Evolutionary conservation across 2,888 invertebrate genomes (phyloP).

Genomic region (Drosophila austrosaltans): DNA sequence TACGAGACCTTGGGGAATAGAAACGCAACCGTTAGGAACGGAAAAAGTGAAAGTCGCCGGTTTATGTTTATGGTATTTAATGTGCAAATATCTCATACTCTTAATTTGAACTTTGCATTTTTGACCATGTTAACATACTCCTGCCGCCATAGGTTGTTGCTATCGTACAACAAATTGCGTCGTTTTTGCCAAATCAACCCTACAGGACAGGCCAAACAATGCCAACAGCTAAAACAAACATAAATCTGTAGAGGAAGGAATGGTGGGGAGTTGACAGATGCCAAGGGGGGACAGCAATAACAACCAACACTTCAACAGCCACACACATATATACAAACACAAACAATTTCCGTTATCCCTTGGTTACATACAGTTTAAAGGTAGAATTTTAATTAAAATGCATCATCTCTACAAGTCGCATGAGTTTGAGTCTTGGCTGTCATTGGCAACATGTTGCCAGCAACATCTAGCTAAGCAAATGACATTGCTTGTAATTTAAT

Average conservation of each 20-base stretch:
- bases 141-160: slow-evolving; percentile 45
- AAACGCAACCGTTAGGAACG: slow-evolving; percentile 34
- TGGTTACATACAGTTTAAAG: slow-evolving; percentile 49
- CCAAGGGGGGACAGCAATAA: slow-evolving; percentile 33
- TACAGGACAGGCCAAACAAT: slow-evolving; percentile 56
- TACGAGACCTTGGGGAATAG: slow-evolving; percentile 66
- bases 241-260: not conserved
- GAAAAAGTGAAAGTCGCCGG: slow-evolving; percentile 55
- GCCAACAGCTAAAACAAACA: slow-evolving; percentile 48
- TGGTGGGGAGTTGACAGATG: slow-evolving; percentile 3
- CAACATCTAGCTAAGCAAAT: slow-evolving; percentile 45
- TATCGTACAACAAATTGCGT: slow-evolving; percentile 68
- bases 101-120: slow-evolving; percentile 31
- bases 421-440: slow-evolving; percentile 26
- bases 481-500: slow-evolving; percentile 55
- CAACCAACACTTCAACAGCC: slow-evolving; percentile 70
- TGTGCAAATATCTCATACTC: slow-evolving; percentile 73
- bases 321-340: slow-evolving; percentile 32
- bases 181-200: slow-evolving; percentile 74
- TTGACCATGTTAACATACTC: slow-evolving; percentile 44
- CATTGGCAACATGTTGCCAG: slow-evolving; percentile 54
- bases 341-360: slow-evolving; percentile 62
- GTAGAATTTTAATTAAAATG: slow-evolving; percentile 65
- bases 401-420: slow-evolving; percentile 44
- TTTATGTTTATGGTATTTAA: slow-evolving; percentile 75